Percentiles rank a stretch among this genome's conserved stretches.
These are phyloP conservation scores for Pipistrellus pygmaeus DNA, from an alignment of 2,797 vertebrate species.

Conservation along the genomic window DNA sequence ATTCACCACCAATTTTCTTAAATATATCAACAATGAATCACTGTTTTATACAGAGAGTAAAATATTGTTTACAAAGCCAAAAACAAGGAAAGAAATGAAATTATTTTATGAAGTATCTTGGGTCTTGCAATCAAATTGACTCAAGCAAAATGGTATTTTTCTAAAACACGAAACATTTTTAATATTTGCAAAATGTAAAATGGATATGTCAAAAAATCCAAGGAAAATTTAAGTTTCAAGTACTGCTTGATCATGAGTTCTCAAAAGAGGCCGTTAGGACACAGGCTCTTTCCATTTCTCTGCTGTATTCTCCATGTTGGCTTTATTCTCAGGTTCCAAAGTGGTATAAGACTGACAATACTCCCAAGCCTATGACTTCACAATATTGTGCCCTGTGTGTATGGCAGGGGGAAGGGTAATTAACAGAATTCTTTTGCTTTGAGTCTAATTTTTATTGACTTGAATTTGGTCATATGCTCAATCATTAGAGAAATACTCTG, in stretches of 20 bases:
- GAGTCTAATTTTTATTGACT: conserved; percentile 22
- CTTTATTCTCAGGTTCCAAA: neutral
- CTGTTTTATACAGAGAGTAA: conserved; percentile 9
- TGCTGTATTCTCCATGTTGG: neutral
- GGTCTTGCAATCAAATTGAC: neutral
- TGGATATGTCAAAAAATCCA: neutral
- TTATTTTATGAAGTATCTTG: neutral
- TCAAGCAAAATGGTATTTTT: neutral
- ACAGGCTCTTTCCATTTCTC: neutral
- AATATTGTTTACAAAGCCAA: conserved; percentile 17
- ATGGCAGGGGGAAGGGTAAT: rapidly evolving
- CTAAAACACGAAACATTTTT: neutral
- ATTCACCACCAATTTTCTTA: neutral
- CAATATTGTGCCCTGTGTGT: neutral
- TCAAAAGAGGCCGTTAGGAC: neutral
- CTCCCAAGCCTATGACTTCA: neutral
- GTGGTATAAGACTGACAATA: neutral
- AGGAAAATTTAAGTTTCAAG: neutral
- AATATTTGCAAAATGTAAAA: neutral
- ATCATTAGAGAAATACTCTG: conserved; percentile 9
- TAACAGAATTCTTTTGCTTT: neutral
- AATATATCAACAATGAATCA: conserved; percentile 2
- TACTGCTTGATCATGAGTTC: neutral
- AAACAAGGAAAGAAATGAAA: conserved; percentile 28
- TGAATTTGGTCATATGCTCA: neutral